These are phyloP conservation scores for Mastigias papua DNA, from an alignment of 30 jellyfish, hydroid and myxozoan genomes.

Conservation along the genomic window DNA sequence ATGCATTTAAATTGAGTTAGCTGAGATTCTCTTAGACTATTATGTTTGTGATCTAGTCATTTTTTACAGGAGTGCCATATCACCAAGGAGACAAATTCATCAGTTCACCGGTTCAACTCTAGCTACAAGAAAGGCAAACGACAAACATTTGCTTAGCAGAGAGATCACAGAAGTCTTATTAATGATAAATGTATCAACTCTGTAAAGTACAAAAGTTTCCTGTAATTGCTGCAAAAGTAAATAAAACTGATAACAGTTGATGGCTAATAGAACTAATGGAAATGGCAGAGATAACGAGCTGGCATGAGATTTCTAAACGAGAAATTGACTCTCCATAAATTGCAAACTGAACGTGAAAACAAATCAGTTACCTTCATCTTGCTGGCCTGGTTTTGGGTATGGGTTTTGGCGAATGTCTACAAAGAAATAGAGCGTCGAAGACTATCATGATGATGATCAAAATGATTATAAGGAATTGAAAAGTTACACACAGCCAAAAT, in stretches of 20 bases:
- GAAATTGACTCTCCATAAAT: too few relatives aligned
- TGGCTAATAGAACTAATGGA: neutral
- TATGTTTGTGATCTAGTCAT: neutral
- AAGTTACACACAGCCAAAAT: neutral
- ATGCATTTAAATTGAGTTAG: too few relatives aligned
- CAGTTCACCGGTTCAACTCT: too few relatives aligned
- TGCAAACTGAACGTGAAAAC: neutral
- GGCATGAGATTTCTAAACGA: too few relatives aligned
- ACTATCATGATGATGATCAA: neutral
- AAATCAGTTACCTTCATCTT: slow-evolving; percentile 49
- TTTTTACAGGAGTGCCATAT: neutral
- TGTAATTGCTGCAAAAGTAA: neutral
- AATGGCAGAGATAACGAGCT: neutral
- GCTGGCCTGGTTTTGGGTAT: slow-evolving; percentile 53
- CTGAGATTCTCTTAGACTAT: too few relatives aligned
- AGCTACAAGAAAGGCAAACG: neutral
- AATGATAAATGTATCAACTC: neutral
- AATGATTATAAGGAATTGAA: neutral
- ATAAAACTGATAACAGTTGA: neutral
- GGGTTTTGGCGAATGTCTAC: slow-evolving; percentile 41
- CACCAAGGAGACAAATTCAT: neutral
- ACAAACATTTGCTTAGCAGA: neutral
- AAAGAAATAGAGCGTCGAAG: neutral
- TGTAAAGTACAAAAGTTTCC: neutral
- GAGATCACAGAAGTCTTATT: neutral